Conservation (phyloP, 2,888 invertebrate genomes). For the Formica aserva region DNA sequence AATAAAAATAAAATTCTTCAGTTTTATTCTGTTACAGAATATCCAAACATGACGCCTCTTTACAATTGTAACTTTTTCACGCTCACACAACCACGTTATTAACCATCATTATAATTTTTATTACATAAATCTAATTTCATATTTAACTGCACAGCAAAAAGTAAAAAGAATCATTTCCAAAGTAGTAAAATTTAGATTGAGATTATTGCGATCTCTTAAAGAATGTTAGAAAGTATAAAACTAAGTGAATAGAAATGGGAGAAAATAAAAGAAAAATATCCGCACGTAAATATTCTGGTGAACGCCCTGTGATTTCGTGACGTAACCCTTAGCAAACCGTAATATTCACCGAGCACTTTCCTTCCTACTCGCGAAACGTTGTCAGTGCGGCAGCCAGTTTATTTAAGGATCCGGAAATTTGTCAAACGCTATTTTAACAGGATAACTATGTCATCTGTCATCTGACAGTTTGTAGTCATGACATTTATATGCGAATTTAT, state of each 20-base stretch:
- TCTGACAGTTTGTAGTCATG: slow-evolving; percentile 19
- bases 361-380: background rate
- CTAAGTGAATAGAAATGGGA: background rate
- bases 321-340: slow-evolving; percentile 8
- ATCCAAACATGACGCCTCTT: background rate
- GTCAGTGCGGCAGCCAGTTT: background rate
- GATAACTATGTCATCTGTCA: background rate
- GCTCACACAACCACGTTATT: background rate
- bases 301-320: slow-evolving; percentile 1
- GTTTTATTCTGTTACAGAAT: background rate
- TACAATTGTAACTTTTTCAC: background rate
- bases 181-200: background rate
- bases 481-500: background rate
- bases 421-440: background rate
- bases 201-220: background rate
- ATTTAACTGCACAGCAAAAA: background rate
- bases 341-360: slow-evolving; percentile 36
- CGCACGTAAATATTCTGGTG: background rate
- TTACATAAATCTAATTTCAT: background rate
- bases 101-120: background rate
- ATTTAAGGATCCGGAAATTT: background rate
- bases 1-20: background rate
- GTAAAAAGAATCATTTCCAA: background rate
- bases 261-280: background rate
- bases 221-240: background rate